Evolutionary conservation across 2,888 invertebrate species (phyloP).

Genomic region (Dastarcus helophoroides): DNA sequence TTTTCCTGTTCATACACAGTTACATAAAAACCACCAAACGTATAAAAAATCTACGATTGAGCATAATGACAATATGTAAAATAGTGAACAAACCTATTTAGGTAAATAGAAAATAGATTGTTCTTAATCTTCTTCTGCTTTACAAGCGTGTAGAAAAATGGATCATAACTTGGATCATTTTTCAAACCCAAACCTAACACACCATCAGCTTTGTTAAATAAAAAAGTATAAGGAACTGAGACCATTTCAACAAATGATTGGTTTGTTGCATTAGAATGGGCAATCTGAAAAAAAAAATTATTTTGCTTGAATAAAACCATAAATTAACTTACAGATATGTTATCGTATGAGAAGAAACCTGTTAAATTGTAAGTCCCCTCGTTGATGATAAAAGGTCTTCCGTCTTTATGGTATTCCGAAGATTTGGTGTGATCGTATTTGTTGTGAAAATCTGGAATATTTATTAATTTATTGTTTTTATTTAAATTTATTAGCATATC

Average conservation of each 20-base stretch:
- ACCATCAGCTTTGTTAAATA: constrained; percentile 59
- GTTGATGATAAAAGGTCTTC: constrained; percentile 43
- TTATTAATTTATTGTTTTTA: background rate
- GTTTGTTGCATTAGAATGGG: constrained; percentile 41
- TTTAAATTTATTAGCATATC: constrained; percentile 8
- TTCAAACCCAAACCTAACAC: constrained; percentile 55
- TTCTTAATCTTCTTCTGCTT: constrained; percentile 39
- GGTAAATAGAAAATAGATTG: constrained; percentile 56
- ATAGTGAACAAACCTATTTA: constrained; percentile 46
- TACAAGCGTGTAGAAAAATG: constrained; percentile 55
- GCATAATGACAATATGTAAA: too few species aligned
- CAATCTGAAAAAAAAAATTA: constrained; percentile 39
- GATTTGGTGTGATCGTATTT: constrained; percentile 56
- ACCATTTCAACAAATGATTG: constrained; percentile 65
- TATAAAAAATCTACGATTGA: too few species aligned
- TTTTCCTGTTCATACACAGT: too few species aligned
- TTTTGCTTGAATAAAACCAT: too few species aligned
- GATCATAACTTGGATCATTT: constrained; percentile 42
- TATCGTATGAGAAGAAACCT: constrained; percentile 56
- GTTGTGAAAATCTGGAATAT: constrained; percentile 47
- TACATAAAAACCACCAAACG: too few species aligned
- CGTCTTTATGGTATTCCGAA: constrained; percentile 51
- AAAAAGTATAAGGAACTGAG: constrained; percentile 50
- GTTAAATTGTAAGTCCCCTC: constrained; percentile 48
- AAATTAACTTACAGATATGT: constrained; percentile 44